Evolutionary conservation across 2,113 vertebrate species (phyloP).

Genomic region (Phalacrocorax carbo): DNA sequence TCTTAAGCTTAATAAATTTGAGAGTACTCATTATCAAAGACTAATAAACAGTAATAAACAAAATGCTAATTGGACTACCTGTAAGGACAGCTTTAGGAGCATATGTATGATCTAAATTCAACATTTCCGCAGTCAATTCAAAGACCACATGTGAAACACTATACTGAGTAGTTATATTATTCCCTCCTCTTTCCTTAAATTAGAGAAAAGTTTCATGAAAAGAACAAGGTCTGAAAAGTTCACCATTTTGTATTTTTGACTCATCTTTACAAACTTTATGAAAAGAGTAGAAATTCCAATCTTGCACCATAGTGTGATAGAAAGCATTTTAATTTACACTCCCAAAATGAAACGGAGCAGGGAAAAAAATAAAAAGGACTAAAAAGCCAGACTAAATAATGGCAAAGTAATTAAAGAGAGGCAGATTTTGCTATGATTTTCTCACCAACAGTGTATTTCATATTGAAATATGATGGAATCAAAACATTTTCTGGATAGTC

Average conservation of each 20-base stretch:
- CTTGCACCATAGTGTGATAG: neutral
- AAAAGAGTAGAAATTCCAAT: neutral
- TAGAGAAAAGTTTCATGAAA: neutral
- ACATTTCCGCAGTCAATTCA: neutral
- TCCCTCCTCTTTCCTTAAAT: neutral
- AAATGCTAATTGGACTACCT: neutral
- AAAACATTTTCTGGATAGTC: neutral
- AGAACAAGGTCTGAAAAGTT: neutral
- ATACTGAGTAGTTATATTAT: neutral
- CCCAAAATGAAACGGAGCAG: neutral
- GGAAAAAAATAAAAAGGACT: neutral
- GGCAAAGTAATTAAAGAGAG: neutral
- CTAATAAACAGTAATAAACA: neutral
- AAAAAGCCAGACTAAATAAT: neutral
- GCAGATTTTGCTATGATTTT: neutral
- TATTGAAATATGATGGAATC: neutral
- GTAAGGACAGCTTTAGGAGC: neutral
- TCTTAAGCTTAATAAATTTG: neutral
- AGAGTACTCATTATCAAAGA: neutral
- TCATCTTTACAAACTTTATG: neutral
- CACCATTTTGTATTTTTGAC: neutral
- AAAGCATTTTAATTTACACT: neutral
- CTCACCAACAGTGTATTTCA: neutral
- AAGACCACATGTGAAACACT: neutral
- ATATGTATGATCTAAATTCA: neutral